Base-by-base conservation (phyloP, 2,113 vertebrate genomes). In the Cephalopterus ornatus region DNA sequence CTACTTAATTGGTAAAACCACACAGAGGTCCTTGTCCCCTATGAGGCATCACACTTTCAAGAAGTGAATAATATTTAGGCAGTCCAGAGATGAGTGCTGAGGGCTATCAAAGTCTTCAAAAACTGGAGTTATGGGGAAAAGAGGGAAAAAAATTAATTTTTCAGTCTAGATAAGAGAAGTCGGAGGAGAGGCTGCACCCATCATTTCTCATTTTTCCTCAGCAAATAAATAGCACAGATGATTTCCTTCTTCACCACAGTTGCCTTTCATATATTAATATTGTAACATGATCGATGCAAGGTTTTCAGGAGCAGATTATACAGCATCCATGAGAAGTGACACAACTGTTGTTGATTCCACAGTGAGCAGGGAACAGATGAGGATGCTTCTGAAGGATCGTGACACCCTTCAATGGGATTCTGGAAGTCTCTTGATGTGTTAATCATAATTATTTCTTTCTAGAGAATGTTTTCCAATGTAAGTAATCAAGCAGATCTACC, bases 391-490 rank as follows among this genome's bases (percentile, higher is more conserved):
- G 75, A 61, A 92, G 59, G 59, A 90, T 77, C 11, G 3, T 91
- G 85, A 35, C 44, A 83, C 20, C 41, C 67, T 92, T 93, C 26
- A 2, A 0, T 61, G 18, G 63, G n/a, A 93, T 90, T 92, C 53
- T 92, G 32, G 20, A 85, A 88, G 46, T 70, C 67, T 85, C 88
- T 85, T 88, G 46, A 92, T 93, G 73, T 71, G 35, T 44, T 94
- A 70, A 72, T 82, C 47, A 72, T 93, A 85, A 94, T 90, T 92
- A 85, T 86, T 94, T 83, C 88, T 72, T 90, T 91, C 85, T 86
- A 79, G 86, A 20, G 59, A 92, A 76, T 77, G 46, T 66, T 94
- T 94, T 80, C 28, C 28, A 74, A 50, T 30, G 32, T 58, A 92
- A 65, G 26, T 61, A 56, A 76, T 61, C 58, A 46, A 70, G 46